phyloP scores from a whole-genome alignment of 92 coral and sea anemone genomes.

The Blastomussa wellsi region DNA sequence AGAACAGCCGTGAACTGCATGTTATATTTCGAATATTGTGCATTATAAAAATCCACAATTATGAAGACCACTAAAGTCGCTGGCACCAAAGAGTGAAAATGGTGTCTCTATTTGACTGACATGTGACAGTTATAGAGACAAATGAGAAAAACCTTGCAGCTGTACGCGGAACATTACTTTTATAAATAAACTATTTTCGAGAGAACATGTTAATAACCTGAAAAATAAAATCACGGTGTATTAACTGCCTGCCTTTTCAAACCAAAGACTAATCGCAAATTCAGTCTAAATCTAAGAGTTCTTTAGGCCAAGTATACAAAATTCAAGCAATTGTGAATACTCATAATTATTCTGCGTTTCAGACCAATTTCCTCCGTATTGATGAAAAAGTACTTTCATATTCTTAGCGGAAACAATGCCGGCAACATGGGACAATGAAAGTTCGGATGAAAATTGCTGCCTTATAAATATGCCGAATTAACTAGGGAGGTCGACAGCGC shows the following conservation, averaged over 20 bases:
- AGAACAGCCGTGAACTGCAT: background rate
- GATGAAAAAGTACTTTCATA: background rate
- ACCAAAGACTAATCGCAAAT: background rate
- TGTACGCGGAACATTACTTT: background rate
- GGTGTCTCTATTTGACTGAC: background rate
- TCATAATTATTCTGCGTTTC: background rate
- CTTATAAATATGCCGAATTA: conserved; percentile 1
- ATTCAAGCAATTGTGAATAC: background rate
- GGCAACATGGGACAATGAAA: background rate
- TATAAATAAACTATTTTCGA: background rate
- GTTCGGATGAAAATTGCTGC: background rate
- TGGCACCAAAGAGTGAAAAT: background rate
- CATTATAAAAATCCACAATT: background rate
- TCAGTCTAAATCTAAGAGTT: background rate
- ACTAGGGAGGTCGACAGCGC: background rate
- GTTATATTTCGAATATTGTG: background rate
- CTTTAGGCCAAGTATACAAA: background rate
- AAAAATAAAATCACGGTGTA: background rate
- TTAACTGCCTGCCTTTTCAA: background rate
- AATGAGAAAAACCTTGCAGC: background rate
- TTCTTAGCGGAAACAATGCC: background rate
- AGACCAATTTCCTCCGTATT: conserved; percentile 2
- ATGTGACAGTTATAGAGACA: background rate
- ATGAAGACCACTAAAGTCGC: background rate
- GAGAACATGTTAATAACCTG: background rate